Evolutionary conservation across 2,113 vertebrate species (phyloP).

Genomic region (Poecile atricapillus): DNA sequence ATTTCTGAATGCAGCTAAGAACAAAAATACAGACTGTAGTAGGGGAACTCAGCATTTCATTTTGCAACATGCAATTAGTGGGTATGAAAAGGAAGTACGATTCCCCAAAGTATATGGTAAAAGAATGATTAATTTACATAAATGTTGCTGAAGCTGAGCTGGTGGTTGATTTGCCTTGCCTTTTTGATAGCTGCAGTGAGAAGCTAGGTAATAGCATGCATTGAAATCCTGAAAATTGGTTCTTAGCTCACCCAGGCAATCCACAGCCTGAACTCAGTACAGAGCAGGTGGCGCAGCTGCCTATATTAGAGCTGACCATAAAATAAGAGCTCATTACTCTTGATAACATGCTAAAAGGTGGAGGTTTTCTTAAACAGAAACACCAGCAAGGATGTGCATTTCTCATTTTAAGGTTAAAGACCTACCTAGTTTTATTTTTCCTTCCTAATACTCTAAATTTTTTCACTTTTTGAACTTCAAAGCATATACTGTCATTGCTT

Average conservation of each 20-base stretch:
- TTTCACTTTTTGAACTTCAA: not conserved
- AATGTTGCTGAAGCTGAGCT: not conserved
- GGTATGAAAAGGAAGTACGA: not conserved
- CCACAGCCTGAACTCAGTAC: not conserved
- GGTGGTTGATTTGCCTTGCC: not conserved
- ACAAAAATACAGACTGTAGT: not conserved
- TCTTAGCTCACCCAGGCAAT: not conserved
- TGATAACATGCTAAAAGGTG: not conserved
- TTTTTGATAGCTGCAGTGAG: not conserved
- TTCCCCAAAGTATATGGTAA: not conserved
- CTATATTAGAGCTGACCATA: not conserved
- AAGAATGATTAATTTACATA: not conserved
- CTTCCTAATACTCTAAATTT: not conserved
- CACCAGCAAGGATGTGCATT: not conserved
- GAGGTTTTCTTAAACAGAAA: not conserved
- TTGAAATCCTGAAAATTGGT: not conserved
- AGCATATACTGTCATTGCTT: not conserved
- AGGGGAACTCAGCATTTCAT: not conserved
- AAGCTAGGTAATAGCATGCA: not conserved
- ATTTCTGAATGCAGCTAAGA: not conserved
- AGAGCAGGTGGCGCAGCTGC: not conserved
- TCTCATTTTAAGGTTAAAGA: not conserved
- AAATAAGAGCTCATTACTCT: not conserved
- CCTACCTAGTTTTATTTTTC: not conserved
- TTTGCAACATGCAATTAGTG: not conserved